Base-by-base conservation (phyloP, 2,797 vertebrate genomes). In the Epinephelus coioides region DNA sequence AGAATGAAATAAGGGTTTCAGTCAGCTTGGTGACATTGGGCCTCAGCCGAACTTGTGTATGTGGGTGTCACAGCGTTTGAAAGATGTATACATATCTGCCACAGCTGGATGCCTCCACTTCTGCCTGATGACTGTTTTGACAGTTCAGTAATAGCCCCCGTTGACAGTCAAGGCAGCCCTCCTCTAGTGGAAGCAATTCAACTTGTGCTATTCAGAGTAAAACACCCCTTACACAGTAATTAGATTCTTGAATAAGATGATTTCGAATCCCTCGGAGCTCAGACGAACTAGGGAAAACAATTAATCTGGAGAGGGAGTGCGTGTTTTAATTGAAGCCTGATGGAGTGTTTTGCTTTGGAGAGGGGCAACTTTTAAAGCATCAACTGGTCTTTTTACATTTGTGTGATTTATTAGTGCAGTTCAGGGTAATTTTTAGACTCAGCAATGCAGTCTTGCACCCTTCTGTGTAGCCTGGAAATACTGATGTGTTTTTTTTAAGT, bases 211-310 rank as follows among this genome's bases (percentile, higher is more conserved):
- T 90, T 93, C 81, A 86, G 79, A 92, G 68, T 73, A 67, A 91
- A 91, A 90, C 67, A 86, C 85, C 84, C 81, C 73, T 89, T 91
- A 89, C 83, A 83, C 76, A 57, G 88, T 93, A 94, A 94, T 93
- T 92, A 91, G 79, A 94, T 91, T 92, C 86, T 88, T 89, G 83
- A 91, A 91, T 88, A 81, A 85, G 89, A 92, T 91, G 75, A 90
- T 90, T 92, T 91, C 2, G 60, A 86, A 85, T 86, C 90, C 85
- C 87, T 89, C 47, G 51, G 85, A 92, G 86, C 85, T 69, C 46
- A 51, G 64, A 69, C 4, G 70, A 91, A 88, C 80, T 56, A 66
- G 79, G 86, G 76, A 81, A 92, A 92, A 92, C 87, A 91, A 91
- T 92, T 90, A 90, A 89, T 88, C 72, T 78, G 73, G 78, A 66